phyloP scores from a whole-genome alignment of 2,797 vertebrate genomes.

The Spea hammondii region DNA sequence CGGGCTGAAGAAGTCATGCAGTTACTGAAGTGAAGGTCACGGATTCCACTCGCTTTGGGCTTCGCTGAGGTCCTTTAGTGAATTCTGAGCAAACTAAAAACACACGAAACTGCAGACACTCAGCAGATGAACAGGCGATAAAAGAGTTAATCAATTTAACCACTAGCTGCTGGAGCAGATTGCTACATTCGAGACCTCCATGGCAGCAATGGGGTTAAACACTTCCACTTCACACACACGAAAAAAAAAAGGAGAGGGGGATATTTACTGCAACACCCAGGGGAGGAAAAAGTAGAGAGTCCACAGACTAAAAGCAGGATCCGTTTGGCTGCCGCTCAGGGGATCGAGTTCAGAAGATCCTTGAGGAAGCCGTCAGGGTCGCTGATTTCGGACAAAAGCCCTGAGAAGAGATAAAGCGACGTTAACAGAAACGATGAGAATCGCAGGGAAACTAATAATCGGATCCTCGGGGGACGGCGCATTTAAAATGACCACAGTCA shows the following conservation, averaged over 20 bases:
- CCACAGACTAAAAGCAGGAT: conserved; percentile 44
- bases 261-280: conserved; percentile 52
- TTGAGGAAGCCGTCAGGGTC: conserved; percentile 91
- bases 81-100: background rate
- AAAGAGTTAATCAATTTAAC: background rate
- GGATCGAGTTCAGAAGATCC: conserved; percentile 92
- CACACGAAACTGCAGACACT: background rate
- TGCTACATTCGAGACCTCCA: background rate
- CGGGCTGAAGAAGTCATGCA: conserved; percentile 29
- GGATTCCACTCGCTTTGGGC: background rate
- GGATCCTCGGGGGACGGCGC: no score
- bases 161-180: background rate
- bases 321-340: conserved; percentile 70
- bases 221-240: background rate
- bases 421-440: background rate
- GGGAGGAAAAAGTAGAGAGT: conserved; percentile 56
- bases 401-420: conserved; percentile 62
- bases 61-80: background rate
- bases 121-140: background rate
- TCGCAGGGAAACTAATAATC: no score
- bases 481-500: no score
- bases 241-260: conserved; percentile 3
- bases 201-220: background rate
- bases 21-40: background rate
- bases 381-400: conserved; percentile 87